Percentiles rank a stretch among this genome's conserved stretches.
These are phyloP conservation scores for Hylyphantes graminicola DNA, from an alignment of 1,140 invertebrate genomes.

Conservation along the genomic window DNA sequence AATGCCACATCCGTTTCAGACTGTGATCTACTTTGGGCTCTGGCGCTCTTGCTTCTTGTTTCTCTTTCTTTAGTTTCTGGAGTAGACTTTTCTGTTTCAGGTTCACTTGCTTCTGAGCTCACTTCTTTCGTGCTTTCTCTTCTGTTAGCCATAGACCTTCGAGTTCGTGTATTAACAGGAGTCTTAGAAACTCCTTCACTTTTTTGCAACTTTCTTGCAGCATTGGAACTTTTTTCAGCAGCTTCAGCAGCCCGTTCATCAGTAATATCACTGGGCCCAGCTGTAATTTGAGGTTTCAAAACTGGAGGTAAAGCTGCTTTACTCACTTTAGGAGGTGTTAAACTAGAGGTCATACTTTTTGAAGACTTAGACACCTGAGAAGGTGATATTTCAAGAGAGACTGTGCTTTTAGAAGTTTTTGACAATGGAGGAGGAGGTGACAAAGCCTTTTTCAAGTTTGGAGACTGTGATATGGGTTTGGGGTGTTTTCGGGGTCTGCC, in stretches of 20 bases:
- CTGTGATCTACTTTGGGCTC: constrained; percentile 55
- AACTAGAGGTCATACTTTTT: background rate
- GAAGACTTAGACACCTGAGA: constrained; percentile 6
- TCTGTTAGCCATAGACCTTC: constrained; percentile 38
- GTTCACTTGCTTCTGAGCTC: constrained; percentile 52
- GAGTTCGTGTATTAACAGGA: constrained; percentile 9
- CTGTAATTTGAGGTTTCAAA: constrained; percentile 52
- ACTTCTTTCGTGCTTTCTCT: constrained; percentile 44
- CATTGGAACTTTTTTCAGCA: background rate
- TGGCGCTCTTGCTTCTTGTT: constrained; percentile 49
- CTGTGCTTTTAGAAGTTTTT: constrained; percentile 6
- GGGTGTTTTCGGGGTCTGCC: constrained; percentile 4
- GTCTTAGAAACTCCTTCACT: background rate
- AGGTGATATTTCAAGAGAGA: background rate
- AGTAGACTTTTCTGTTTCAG: constrained; percentile 48
- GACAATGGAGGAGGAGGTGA: constrained; percentile 49
- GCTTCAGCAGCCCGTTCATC: background rate
- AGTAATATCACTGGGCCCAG: constrained; percentile 1
- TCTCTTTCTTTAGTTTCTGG: constrained; percentile 44
- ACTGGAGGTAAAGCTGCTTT: constrained; percentile 56
- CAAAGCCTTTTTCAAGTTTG: constrained; percentile 19
- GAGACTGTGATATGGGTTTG: background rate
- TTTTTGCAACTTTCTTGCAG: constrained; percentile 9
- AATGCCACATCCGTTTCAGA: constrained; percentile 58
- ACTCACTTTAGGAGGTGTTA: constrained; percentile 24